phyloP scores from a whole-genome alignment of 2,113 vertebrate genomes.

The Lophochroa leadbeateri region DNA sequence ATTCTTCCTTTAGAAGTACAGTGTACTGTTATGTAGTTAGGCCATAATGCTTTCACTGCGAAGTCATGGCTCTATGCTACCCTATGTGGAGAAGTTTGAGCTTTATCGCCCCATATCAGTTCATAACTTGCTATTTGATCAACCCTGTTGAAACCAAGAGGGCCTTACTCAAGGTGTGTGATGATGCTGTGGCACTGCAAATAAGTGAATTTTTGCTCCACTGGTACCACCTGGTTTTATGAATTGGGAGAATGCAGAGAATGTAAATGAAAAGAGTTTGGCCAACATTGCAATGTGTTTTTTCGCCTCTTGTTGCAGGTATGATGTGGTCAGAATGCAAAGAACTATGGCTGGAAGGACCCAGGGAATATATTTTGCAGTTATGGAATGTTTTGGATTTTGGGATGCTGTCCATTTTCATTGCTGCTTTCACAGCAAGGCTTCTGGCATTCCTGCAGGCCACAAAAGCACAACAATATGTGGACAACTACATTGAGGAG shows the following conservation, averaged over 20 bases:
- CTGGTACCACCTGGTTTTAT: neutral
- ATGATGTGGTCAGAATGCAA: conserved; percentile 96
- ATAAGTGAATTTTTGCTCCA: neutral
- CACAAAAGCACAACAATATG: conserved; percentile 86
- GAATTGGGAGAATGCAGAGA: neutral
- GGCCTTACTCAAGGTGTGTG: neutral
- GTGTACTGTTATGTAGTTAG: neutral
- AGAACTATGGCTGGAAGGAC: conserved; percentile 89
- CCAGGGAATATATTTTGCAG: conserved; percentile 87
- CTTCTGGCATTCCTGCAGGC: conserved; percentile 87
- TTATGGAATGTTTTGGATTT: conserved; percentile 91
- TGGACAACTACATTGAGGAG: conserved; percentile 83
- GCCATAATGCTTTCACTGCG: neutral
- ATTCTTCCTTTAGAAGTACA: neutral
- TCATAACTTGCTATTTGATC: neutral
- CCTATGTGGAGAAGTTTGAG: neutral
- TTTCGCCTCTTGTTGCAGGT: conserved; percentile 66
- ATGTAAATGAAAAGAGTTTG: neutral
- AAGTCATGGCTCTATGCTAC: neutral
- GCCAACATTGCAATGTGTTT: neutral
- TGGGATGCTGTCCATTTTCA: conserved; percentile 91
- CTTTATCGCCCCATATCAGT: neutral
- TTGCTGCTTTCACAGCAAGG: conserved; percentile 87
- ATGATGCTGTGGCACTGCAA: neutral
- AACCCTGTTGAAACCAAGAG: neutral